Evolutionary conservation across 1,140 invertebrate species (phyloP).

Genomic region (Pteromalus puparum): DNA sequence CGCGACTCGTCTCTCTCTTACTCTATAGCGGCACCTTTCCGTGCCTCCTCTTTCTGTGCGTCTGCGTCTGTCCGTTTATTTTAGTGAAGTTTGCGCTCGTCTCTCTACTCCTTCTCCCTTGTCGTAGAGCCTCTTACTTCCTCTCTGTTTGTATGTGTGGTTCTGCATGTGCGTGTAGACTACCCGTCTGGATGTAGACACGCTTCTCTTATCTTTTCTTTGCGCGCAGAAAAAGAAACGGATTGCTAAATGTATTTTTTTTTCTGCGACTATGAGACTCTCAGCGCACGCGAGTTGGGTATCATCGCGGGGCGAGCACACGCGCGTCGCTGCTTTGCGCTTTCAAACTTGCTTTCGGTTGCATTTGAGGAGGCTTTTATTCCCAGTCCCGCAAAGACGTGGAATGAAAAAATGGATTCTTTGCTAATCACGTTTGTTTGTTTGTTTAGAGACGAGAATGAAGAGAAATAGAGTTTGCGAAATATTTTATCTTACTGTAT

Average conservation of each 20-base stretch:
- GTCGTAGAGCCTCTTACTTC: constrained; percentile 42
- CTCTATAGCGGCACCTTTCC: constrained; percentile 27
- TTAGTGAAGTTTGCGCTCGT: constrained; percentile 8
- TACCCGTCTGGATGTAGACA: background rate
- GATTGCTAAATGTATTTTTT: constrained; percentile 36
- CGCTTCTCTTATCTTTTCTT: constrained; percentile 25
- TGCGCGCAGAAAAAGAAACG: constrained; percentile 17
- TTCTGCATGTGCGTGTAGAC: background rate
- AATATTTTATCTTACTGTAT: constrained; percentile 1
- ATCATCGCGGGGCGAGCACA: background rate
- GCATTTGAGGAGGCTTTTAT: background rate
- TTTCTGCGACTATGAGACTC: background rate
- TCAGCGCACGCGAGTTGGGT: background rate
- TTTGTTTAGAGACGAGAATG: background rate
- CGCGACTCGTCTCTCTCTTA: constrained; percentile 51
- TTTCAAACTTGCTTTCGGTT: background rate
- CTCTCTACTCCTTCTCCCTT: constrained; percentile 9
- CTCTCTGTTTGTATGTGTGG: background rate
- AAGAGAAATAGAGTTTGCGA: background rate
- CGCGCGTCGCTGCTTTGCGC: background rate
- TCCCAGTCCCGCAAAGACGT: background rate
- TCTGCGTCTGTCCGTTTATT: background rate
- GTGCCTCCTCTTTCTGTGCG: background rate
- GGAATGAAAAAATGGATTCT: background rate
- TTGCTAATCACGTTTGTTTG: constrained; percentile 23